phyloP scores from a whole-genome alignment of 23 tunicate species.

The Oikopleura albicans region DNA sequence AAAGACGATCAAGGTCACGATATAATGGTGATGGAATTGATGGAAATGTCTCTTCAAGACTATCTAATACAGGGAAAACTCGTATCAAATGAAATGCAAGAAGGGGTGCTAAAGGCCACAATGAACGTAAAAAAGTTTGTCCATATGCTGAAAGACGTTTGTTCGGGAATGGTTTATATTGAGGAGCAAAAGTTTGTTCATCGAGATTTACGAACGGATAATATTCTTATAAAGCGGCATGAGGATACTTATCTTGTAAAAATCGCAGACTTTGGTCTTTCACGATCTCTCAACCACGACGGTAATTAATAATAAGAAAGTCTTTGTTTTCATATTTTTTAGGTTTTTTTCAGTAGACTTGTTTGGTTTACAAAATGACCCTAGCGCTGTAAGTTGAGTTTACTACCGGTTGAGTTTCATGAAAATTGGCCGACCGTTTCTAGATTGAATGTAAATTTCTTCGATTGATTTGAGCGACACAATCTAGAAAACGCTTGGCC shows the following conservation, averaged over 20 bases:
- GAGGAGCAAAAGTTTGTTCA: not conserved
- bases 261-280: not conserved
- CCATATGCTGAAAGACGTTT: not conserved
- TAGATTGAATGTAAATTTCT: no score
- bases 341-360: not conserved
- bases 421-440: no score
- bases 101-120: not conserved
- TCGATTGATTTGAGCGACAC: no score
- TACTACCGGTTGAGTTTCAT: no score
- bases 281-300: not conserved
- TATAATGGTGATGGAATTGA: not conserved
- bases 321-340: no score
- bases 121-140: not conserved
- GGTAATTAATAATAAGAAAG: no score
- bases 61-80: not conserved
- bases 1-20: not conserved
- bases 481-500: no score
- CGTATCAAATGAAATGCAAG: not conserved
- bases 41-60: not conserved
- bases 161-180: not conserved
- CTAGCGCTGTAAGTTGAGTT: no score
- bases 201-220: not conserved
- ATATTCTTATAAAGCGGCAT: not conserved
- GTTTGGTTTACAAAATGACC: not conserved
- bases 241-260: not conserved